A percentile compares a stretch with the other conserved stretches of the same genome.
Conservation (phyloP, 2,888 invertebrate species). For the Himalopsyche kuldschensis region DNA sequence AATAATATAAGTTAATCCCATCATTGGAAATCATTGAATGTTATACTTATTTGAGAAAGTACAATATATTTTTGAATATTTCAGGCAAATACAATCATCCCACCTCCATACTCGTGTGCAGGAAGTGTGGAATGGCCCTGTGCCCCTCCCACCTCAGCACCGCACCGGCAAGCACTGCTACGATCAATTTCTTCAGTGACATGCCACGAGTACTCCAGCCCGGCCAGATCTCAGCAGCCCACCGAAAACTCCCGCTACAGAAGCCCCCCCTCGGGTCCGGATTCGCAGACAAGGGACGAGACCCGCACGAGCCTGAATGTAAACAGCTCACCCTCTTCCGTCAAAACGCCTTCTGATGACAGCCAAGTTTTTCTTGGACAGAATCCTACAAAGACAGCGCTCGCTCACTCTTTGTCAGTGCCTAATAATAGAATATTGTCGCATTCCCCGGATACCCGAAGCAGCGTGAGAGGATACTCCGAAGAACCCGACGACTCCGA, state of each 20-base stretch:
- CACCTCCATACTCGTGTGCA: slow-evolving; percentile 81
- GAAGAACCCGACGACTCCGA: neutral
- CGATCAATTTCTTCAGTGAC: slow-evolving; percentile 65
- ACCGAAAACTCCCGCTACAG: slow-evolving; percentile 40
- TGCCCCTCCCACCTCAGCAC: slow-evolving; percentile 48
- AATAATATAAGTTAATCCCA: too few species aligned
- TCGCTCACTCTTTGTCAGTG: slow-evolving; percentile 19
- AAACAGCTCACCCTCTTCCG: slow-evolving; percentile 43
- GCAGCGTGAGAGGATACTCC: neutral
- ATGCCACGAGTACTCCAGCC: slow-evolving; percentile 44
- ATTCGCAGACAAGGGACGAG: slow-evolving; percentile 19
- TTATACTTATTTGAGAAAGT: too few species aligned
- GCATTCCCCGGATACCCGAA: neutral
- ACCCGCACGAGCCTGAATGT: slow-evolving; percentile 40
- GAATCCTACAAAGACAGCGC: neutral
- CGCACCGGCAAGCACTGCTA: slow-evolving; percentile 50
- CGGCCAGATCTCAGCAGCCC: slow-evolving; percentile 46
- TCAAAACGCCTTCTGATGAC: neutral
- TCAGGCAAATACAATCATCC: slow-evolving; percentile 78
- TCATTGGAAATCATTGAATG: too few species aligned
- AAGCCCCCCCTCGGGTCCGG: slow-evolving; percentile 6
- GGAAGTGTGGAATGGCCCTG: slow-evolving; percentile 70
- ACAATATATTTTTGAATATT: too few species aligned
- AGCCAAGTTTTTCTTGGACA: neutral
- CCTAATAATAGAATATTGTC: slow-evolving; percentile 16